Conservation (phyloP, 1,140 invertebrate species). For the Linepithema humile region DNA sequence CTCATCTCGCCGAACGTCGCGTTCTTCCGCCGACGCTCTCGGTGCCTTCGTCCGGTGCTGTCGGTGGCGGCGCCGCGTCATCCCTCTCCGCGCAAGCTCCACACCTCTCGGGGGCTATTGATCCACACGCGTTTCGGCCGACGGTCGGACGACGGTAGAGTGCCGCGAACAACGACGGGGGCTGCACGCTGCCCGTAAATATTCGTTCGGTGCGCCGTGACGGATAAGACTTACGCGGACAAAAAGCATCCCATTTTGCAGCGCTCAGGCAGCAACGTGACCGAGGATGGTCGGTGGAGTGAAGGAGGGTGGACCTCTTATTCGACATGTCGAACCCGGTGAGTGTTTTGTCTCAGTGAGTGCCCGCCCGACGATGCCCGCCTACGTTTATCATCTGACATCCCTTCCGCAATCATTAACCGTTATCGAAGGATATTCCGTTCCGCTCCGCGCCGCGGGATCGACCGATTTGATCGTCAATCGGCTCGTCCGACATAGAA, state of each 20-base stretch:
- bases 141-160: slow-evolving; percentile 56
- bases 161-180: slow-evolving; percentile 49
- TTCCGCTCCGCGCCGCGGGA: background rate
- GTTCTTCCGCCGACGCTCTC: slow-evolving; percentile 7
- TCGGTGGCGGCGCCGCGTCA: slow-evolving; percentile 31
- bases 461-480: background rate
- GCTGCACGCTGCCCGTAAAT: slow-evolving; percentile 75
- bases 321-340: slow-evolving; percentile 79
- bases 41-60: slow-evolving; percentile 21
- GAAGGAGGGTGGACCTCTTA: slow-evolving; percentile 79
- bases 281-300: slow-evolving; percentile 76
- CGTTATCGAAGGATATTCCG: background rate
- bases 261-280: slow-evolving; percentile 24
- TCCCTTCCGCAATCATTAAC: background rate
- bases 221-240: slow-evolving; percentile 49
- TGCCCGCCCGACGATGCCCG: too few species aligned
- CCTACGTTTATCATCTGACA: background rate
- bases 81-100: slow-evolving; percentile 72
- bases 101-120: slow-evolving; percentile 67
- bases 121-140: slow-evolving; percentile 67
- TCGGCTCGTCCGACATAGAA: background rate
- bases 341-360: too few species aligned
- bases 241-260: slow-evolving; percentile 45
- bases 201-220: slow-evolving; percentile 65
- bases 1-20: background rate